Evolutionary conservation across 1,140 invertebrate genomes (phyloP).

Genomic region (Caenorhabditis remanei): DNA sequence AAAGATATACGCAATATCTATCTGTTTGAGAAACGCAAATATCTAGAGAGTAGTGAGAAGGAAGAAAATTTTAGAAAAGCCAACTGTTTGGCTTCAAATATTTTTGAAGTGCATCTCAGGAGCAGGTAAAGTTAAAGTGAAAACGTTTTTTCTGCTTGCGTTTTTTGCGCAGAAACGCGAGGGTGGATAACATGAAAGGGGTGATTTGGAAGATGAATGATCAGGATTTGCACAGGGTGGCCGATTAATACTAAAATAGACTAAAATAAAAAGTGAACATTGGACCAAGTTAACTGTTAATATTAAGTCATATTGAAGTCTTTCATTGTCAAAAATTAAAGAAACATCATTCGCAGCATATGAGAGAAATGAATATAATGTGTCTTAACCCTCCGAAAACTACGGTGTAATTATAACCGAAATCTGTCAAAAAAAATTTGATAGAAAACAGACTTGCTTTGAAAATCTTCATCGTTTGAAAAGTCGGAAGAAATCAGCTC

Average conservation of each 20-base stretch:
- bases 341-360: too few relatives aligned
- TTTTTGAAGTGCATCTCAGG: conserved; percentile 47
- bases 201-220: conserved; percentile 5
- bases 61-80: conserved; percentile 37
- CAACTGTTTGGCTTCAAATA: conserved; percentile 52
- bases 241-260: neutral
- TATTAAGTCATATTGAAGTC: too few relatives aligned
- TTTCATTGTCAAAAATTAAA: too few relatives aligned
- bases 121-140: conserved; percentile 40
- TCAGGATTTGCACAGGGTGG: neutral
- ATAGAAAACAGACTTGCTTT: too few relatives aligned
- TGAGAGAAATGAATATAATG: too few relatives aligned
- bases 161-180: conserved; percentile 22
- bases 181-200: neutral
- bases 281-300: neutral
- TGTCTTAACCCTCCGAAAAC: too few relatives aligned
- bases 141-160: neutral
- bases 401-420: too few relatives aligned
- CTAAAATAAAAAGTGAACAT: neutral
- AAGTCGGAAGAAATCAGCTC: too few relatives aligned
- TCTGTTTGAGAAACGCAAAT: conserved; percentile 54
- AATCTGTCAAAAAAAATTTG: too few relatives aligned
- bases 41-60: conserved; percentile 36
- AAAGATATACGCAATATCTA: conserved; percentile 52
- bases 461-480: too few relatives aligned